Evolutionary conservation across 2,888 invertebrate genomes (phyloP), one percentile per base, ranked within the genome.

Genomic region (Agonopterix arenella): DNA sequence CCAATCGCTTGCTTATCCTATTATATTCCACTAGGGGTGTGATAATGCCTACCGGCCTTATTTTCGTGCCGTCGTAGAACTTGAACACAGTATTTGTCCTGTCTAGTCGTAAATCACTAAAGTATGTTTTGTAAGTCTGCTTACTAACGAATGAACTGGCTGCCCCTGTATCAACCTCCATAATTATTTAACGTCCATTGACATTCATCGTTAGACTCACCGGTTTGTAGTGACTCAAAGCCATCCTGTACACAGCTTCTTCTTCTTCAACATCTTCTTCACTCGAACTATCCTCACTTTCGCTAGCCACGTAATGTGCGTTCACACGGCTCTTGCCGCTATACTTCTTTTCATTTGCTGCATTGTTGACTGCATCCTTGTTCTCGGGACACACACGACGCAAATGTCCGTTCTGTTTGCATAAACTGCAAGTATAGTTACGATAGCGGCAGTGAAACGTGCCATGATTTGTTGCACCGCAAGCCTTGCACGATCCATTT

Each of bases 121-220:
- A 52, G 8, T 47, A 50, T 42, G 36, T 36, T 8, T 45, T 18
- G n/a, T 58, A 58, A 0, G 47, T 53, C 1, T 43, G 13, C 9
- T 47, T 49, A 49, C 45, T 56, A 11, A 50, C 43, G 18, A 46
- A 50, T 1, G 50, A 47, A 13, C 37, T 42, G 8, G 50, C 50
- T 4, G 55, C 47, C 1, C 57, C 56, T 1, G 57, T 60, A 44
- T 60, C 57, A 0, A 56, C 42, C 46, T 56, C 56, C 57, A 60
- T 57, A n/a, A 36, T 13, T 2, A 59, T 44, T 0, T 43, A 9
- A 5, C 11, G 38, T 8, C 44, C 43, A n/a, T 56, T 46, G 4
- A 59, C 48, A n/a, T 1, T 7, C 2, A 56, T 28, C n/a, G 50
- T 13, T 43, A 53, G 10, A 51, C 58, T 54, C 36, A 56, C 56